Base-by-base conservation (phyloP, 1,140 invertebrate species). In the Nasonia vitripennis region DNA sequence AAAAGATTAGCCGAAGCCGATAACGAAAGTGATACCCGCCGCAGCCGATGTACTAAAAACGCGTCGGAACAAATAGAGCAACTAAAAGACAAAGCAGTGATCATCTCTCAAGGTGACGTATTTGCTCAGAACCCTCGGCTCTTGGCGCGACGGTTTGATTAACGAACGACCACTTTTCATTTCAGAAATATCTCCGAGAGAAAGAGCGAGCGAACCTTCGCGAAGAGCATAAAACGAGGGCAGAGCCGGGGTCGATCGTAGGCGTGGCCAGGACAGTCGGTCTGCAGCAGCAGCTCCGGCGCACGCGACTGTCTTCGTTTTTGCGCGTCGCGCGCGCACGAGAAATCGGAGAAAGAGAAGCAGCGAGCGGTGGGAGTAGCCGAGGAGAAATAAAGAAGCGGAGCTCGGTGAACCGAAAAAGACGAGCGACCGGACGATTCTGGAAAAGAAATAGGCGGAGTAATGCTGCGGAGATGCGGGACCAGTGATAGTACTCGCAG, bases 121-220 rank as follows among this genome's bases (percentile, higher is more conserved):
- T 83, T 83, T 78, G 41, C 45, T 23, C n/a, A 45, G 31, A 78
- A 67, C 85, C 51, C n/a, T 77, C 31, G 41, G 27, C 34, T 20
- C 45, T 88, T 34, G 11, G 75, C 23, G 5, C 37, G 37, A 48
- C 83, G 45, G 31, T 89, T 91, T 92, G 92, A 93, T 93, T 92
- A 93, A 93, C 90, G 92, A 92, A 90, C 87, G 88, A 86, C 87
- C 90, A 90, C 91, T 91, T 91, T 90, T 92, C 90, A 90, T 91
- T 90, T 90, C 86, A 86, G 89, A 89, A 89, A 89, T 90, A 91
- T 90, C 88, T 89, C 89, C 85, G 86, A 87, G 87, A 86, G 88
- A 89, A 90, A 86, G 86, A 89, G 89, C 85, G 20, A 73, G 55
- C 55, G 55, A 71, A 31, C 55, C 84, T 86, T 87, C 41, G 80